Evolutionary conservation across 2,113 vertebrate genomes (phyloP).

Genomic region (Callionymus lyra): DNA sequence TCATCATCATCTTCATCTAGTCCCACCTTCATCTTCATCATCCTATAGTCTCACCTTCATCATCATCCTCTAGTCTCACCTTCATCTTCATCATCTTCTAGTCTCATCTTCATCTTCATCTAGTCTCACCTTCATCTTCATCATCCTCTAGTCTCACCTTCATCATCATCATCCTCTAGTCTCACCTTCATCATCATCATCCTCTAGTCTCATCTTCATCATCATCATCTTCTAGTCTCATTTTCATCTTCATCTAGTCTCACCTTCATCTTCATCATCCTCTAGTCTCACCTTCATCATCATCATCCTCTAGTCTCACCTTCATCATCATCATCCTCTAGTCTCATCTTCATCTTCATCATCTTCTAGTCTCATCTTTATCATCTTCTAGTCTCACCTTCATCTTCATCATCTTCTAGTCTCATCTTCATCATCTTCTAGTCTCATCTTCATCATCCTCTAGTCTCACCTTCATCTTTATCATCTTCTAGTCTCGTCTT

Average conservation of each 20-base stretch:
- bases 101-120: no score
- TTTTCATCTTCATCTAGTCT: background rate
- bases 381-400: background rate
- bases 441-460: background rate
- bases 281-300: background rate
- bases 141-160: background rate
- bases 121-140: background rate
- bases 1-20: background rate
- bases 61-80: background rate
- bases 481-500: background rate
- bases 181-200: background rate
- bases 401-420: background rate
- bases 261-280: background rate
- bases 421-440: no score
- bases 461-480: background rate
- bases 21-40: background rate
- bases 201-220: background rate
- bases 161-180: conserved; percentile 1
- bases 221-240: background rate
- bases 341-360: conserved; percentile 4
- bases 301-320: background rate
- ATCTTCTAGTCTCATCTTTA: background rate
- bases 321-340: background rate
- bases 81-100: background rate
- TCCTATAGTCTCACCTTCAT: background rate